Conservation (phyloP, 1,140 invertebrate genomes). For the Psilanteris sp. region DNA sequence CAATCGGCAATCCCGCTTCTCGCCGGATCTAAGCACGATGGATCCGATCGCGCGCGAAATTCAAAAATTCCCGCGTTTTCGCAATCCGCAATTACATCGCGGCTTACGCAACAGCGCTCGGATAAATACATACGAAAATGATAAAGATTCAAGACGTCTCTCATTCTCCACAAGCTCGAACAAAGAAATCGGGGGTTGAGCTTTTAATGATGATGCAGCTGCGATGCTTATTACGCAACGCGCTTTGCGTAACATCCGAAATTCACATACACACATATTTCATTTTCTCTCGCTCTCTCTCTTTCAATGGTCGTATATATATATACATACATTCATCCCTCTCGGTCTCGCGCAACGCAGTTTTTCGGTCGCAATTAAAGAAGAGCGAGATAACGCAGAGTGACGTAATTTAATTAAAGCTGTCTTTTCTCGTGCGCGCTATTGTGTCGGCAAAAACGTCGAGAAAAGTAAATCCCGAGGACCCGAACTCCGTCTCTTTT, state of each 20-base stretch:
- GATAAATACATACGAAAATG: no score
- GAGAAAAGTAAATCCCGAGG: constrained; percentile 51
- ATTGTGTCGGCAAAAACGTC: constrained; percentile 41
- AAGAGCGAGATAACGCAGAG: constrained; percentile 41
- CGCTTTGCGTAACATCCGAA: constrained; percentile 43
- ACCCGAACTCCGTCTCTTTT: constrained; percentile 44
- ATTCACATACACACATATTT: constrained; percentile 25
- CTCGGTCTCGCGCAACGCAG: no score
- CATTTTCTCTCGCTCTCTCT: no score
- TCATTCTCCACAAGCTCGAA: constrained; percentile 4
- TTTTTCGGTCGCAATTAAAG: constrained; percentile 33
- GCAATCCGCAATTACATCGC: no score
- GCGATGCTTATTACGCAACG: constrained; percentile 34
- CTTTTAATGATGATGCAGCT: constrained; percentile 51
- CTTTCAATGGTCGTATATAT: no score
- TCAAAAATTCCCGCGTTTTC: no score
- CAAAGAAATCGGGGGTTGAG: constrained; percentile 38
- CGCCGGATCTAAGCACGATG: no score
- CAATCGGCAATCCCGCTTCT: no score
- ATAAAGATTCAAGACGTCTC: not conserved
- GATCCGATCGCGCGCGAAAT: no score
- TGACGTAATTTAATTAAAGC: constrained; percentile 56
- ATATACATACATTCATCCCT: no score
- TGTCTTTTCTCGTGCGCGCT: constrained; percentile 21
- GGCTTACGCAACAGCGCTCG: no score